Base-by-base conservation (phyloP, 2,113 vertebrate genomes). In the Myiagra hebetior region DNA sequence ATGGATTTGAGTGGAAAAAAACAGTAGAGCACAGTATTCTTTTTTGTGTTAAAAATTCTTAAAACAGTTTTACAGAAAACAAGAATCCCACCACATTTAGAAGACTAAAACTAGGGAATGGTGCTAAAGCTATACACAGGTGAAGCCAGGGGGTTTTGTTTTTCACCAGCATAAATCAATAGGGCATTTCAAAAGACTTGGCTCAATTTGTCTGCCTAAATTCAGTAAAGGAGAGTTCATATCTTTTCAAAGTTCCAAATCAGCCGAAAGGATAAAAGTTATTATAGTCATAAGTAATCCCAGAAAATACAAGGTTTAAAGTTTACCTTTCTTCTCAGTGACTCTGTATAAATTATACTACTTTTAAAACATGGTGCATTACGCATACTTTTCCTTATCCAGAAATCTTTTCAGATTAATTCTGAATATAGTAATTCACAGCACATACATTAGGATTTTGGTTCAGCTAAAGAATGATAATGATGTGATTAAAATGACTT, bases 401-500 rank as follows among this genome's bases (percentile, higher is more conserved):
- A 69, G 35, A 65, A 35, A 70, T 59, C 49, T 92, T 44, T 67
- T 85, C 47, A 86, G 50, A 77, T 83, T 91, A 90, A 62, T 67
- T 91, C 21, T 90, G 30, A 62, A 59, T 85, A 62, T 3, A 91
- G 27, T 19, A 85, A 91, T 87, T 89, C 87, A 79, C 27, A 56
- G 53, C 50, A 93, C 47, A 90, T 44, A 41, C 30, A 46, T 76
- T 68, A 80, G n/a, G 26, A 73, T 87, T 88, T 73, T 5, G 5
- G 39, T 73, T 87, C 33, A 59, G 55, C 35, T 41, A 28, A 80
- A 67, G 73, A 93, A 96, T 95, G 89, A 65, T 76, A 93, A 94
- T 77, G 46, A 90, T 77, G 46, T 70, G 33, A 96, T 87, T 94
- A 94, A 94, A 96, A 93, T 41, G 19, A 35, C 41, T 82, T 18